Evolutionary conservation across 1,140 invertebrate genomes (phyloP), one percentile per base, ranked within the genome.

Genomic region (Sinonovacula constricta): DNA sequence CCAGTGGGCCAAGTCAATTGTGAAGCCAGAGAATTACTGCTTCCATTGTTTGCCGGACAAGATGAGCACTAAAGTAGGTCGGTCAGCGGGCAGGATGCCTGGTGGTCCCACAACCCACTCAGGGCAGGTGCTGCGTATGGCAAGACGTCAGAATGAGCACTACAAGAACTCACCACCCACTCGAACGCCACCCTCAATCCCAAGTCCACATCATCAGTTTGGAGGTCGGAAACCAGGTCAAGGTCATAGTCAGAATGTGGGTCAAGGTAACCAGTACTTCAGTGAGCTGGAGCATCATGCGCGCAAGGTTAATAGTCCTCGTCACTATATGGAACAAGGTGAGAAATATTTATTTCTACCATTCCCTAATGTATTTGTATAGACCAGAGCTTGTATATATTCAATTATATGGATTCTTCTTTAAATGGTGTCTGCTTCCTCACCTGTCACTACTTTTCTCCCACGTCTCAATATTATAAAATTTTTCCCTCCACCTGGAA

Each of bases 101-200:
- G 69, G 80, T 18, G 39, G 77, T 10, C 45, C 67, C n/a, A 80
- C 82, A 28, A 81, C 80, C 69, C 79, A 68, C 49, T 60, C 82
- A 12, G 68, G 79, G n/a, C 87, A 86, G 54, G 80, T 86, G 70
- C 63, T 85, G 60, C 78, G 79, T 18, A 84, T 83, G 74, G 56
- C 83, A 28, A 62, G 84, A 28, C 66, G 81, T 36, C 83, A 82
- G 54, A 86, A 72, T 39, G 85, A 85, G 24, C 74, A 81, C 68
- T 81, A 84, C 26, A 83, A 80, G 30, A 82, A 70, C 45, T 82
- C 80, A 5, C 85, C 86, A 10, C 88, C 88, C 22, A 53, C 84
- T 3, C 77, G 85, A 24, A 88, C 87, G 15, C 83, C 88, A 7
- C 87, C 88, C 18, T 89, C 88, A 10, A 89, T 89, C 30, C 88